Evolutionary conservation across 2,113 vertebrate species (phyloP), one percentile per base, ranked within the genome.

Genomic region (Pithys albifrons): DNA sequence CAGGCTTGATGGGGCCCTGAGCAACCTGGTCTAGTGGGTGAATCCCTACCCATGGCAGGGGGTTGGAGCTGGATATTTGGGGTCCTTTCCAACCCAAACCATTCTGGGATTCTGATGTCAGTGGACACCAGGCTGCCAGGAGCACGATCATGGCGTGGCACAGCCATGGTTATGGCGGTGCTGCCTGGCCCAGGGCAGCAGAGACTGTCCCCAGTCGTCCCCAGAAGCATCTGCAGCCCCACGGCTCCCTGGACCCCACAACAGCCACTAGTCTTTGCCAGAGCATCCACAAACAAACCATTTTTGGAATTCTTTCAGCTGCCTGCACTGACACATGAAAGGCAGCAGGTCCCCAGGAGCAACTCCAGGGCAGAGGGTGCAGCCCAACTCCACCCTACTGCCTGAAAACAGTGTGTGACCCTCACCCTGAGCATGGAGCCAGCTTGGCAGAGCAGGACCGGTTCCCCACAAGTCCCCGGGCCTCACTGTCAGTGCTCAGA

Each of bases 401-500:
- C 80, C 77, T 5, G 0, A 33, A 55, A 41, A 6, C 52, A 25
- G 9, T 12, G 24, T 49, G 49, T 6, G 6, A 14, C 18, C 2
- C 37, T 4, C 2, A 3, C 14, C 35, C 35, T 0, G 1, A 77
- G 55, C 58, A 14, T 20, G 4, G 27, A n/a, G 20, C 28, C 67
- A 29, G 46, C 14, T 20, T 37, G 49, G 62, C 23, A 8, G 22
- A 2, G 3, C 54, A 6, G 19, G 14, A 25, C 22, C 20, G 0
- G 0, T 37, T 19, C 76, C 10, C 13, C 8, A 0, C 0, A 0
- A 64, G 12, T 8, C 15, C 48, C 23, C 1, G 10, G 25, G n/a
- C 61, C 9, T 49, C 5, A 0, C 5, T 10, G 29, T 35, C 41
- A 66, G 46, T 1, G 0, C 27, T 14, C 55, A 19, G 37, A 2